Percentiles rank a stretch among this genome's conserved stretches.
phyloP scores from a whole-genome alignment of 2,797 vertebrate species.

The Arrhamphus sclerolepis region DNA sequence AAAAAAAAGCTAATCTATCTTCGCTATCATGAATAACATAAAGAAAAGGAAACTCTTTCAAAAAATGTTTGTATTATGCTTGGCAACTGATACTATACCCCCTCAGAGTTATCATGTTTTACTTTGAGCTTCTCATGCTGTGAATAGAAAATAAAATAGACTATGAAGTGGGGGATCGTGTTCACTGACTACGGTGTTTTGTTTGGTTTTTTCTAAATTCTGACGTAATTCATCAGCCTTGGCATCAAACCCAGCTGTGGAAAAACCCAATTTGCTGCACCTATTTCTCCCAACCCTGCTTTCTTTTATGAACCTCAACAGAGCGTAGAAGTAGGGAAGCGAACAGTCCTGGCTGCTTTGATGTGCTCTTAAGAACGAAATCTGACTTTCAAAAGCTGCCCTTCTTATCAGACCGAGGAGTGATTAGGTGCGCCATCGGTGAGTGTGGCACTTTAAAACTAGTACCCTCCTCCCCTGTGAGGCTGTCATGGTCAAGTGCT shows the following conservation, averaged over 20 bases:
- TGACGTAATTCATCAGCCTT: constrained; percentile 62
- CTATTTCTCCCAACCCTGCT: constrained; percentile 59
- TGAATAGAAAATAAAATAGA: constrained; percentile 47
- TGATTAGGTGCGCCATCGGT: constrained; percentile 65
- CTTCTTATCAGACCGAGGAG: constrained; percentile 47
- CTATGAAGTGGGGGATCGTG: constrained; percentile 65
- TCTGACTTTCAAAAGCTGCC: constrained; percentile 69
- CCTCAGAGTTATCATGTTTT: constrained; percentile 48
- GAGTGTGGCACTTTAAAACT: constrained; percentile 62
- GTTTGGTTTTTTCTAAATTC: constrained; percentile 71
- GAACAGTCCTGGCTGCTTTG: constrained; percentile 60
- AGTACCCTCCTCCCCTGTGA: constrained; percentile 45
- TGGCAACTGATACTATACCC: constrained; percentile 47
- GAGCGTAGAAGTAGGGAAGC: constrained; percentile 41
- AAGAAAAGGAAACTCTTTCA: constrained; percentile 19
- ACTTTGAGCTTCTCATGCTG: constrained; percentile 33
- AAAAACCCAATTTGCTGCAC: constrained; percentile 68
- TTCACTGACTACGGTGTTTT: too few relatives aligned
- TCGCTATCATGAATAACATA: background rate
- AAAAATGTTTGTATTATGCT: constrained; percentile 30
- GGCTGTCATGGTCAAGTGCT: constrained; percentile 36
- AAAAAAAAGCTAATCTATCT: background rate
- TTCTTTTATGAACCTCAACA: constrained; percentile 52
- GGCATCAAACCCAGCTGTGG: constrained; percentile 67
- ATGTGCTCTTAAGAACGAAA: constrained; percentile 76